phyloP scores from a whole-genome alignment of 2,113 vertebrate genomes.

The Mustelus asterias region DNA sequence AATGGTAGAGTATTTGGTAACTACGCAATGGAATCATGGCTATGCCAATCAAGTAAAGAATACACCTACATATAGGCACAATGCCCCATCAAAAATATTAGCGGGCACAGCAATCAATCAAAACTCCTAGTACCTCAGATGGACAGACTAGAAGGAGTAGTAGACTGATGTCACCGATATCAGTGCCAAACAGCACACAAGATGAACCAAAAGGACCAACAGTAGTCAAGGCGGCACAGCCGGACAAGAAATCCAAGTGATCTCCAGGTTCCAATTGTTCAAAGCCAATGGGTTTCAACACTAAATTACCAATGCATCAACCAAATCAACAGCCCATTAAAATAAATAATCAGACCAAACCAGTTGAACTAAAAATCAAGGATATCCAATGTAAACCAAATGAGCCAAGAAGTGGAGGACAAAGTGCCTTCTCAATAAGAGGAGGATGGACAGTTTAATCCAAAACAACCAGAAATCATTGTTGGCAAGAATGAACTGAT shows the following conservation, averaged over 20 bases:
- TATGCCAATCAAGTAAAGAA: conserved; percentile 77
- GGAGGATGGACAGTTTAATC: neutral
- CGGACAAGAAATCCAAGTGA: fast-evolving
- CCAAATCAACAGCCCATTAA: neutral
- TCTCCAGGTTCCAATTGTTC: neutral
- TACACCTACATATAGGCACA: conserved; percentile 81
- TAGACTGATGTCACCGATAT: conserved; percentile 42
- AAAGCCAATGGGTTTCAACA: neutral
- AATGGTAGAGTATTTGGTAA: conserved; percentile 67
- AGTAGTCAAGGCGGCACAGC: neutral
- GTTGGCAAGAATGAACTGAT: neutral
- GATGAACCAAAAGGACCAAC: neutral
- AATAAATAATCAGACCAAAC: neutral
- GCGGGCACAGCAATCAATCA: conserved; percentile 24
- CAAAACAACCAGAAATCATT: neutral
- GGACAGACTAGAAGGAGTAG: conserved; percentile 39
- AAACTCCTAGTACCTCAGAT: conserved; percentile 31
- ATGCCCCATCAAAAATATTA: conserved; percentile 61
- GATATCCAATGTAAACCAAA: neutral
- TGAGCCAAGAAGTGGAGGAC: neutral
- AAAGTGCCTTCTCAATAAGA: neutral
- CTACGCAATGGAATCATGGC: conserved; percentile 58
- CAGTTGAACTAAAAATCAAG: neutral
- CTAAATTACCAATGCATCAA: neutral
- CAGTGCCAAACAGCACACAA: conserved; percentile 45